A percentile compares a stretch with the other conserved stretches of the same genome.
Evolutionary conservation across 1,140 invertebrate genomes (phyloP).

Genomic region (Brachionus angularis): DNA sequence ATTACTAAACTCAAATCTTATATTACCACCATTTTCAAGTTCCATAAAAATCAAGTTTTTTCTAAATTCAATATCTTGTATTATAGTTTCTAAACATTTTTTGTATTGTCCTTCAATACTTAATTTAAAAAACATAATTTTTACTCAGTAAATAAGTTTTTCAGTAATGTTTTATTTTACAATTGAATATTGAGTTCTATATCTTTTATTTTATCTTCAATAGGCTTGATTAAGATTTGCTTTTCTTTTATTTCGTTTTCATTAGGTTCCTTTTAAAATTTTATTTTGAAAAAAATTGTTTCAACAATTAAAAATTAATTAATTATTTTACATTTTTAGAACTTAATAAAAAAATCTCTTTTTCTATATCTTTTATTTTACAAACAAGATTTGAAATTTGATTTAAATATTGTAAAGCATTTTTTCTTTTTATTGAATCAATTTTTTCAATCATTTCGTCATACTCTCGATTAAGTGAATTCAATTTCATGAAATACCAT

Average conservation of each 20-base stretch:
- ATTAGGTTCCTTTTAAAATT: constrained; percentile 13
- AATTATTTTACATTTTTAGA: no score
- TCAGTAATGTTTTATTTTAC: not conserved
- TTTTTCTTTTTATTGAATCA: constrained; percentile 6
- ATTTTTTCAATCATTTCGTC: constrained; percentile 48
- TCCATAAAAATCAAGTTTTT: constrained; percentile 49
- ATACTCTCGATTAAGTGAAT: constrained; percentile 51
- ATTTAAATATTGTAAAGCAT: not conserved
- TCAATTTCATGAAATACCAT: constrained; percentile 57
- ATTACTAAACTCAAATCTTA: constrained; percentile 55
- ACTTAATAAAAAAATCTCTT: no score
- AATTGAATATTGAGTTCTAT: constrained; percentile 3
- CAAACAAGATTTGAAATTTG: constrained; percentile 4
- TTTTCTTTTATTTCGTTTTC: constrained; percentile 1
- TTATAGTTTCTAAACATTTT: constrained; percentile 13
- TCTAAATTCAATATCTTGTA: not conserved
- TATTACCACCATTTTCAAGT: constrained; percentile 56
- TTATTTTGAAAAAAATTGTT: not conserved
- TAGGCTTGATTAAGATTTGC: not conserved
- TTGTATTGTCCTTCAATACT: not conserved
- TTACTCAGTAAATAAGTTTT: no score
- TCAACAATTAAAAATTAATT: no score
- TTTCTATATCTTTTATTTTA: constrained; percentile 9
- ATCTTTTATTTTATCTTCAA: constrained; percentile 22
- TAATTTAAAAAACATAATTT: no score